phyloP scores from a whole-genome alignment of 2,888 invertebrate genomes.

The Thera obeliscata region DNA sequence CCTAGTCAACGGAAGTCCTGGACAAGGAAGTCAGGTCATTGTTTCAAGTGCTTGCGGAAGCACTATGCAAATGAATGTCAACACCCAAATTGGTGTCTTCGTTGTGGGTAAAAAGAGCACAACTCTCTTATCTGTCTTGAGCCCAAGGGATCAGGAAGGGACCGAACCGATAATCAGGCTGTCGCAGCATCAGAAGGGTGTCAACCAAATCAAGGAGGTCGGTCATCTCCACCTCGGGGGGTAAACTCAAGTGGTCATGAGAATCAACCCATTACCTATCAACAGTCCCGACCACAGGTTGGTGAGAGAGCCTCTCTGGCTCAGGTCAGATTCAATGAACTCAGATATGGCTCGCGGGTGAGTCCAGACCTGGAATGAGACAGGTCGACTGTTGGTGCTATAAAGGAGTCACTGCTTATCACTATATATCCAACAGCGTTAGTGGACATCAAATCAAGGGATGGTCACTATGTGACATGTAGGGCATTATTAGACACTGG shows the following conservation, averaged over 20 bases:
- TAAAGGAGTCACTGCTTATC: neutral
- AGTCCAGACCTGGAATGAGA: neutral
- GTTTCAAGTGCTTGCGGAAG: neutral
- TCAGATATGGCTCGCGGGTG: neutral
- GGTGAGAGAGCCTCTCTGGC: neutral
- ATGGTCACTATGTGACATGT: neutral
- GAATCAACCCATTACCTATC: neutral
- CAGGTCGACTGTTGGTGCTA: neutral
- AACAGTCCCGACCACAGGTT: neutral
- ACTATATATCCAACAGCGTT: neutral
- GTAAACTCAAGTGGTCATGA: neutral
- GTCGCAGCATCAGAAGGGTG: neutral
- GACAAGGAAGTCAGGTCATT: neutral
- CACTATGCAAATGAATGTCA: neutral
- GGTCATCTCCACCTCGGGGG: neutral
- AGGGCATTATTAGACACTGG: neutral
- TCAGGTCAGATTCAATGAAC: neutral
- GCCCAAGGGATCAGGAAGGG: neutral
- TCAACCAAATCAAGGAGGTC: neutral
- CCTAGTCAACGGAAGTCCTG: neutral
- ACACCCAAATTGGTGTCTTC: neutral
- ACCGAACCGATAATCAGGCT: neutral
- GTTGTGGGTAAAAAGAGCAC: neutral
- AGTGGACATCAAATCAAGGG: neutral
- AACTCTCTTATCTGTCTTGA: neutral